Evolutionary conservation across 2,888 invertebrate species (phyloP).

Genomic region (Altica lythri): DNA sequence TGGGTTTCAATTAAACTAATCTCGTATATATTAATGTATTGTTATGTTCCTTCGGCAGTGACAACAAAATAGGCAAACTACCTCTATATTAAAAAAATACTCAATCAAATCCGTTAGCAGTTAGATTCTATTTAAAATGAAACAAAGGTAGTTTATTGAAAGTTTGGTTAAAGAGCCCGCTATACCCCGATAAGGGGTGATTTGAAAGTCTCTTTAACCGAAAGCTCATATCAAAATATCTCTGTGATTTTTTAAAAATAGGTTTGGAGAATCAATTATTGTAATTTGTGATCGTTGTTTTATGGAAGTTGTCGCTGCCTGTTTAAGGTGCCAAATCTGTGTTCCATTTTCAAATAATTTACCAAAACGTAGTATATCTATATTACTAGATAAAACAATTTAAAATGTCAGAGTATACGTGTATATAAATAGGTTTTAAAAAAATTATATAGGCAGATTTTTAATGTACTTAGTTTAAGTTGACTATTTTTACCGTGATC

Average conservation of each 20-base stretch:
- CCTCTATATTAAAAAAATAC: no score
- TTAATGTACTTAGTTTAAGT: no score
- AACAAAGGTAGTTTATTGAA: no score
- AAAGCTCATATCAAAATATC: no score
- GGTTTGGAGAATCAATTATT: background rate
- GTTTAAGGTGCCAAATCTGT: conserved; percentile 32
- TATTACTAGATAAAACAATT: conserved; percentile 22
- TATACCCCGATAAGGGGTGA: no score
- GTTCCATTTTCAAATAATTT: conserved; percentile 26
- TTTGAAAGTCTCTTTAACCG: no score
- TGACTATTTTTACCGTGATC: background rate
- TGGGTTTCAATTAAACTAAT: no score
- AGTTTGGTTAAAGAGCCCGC: no score
- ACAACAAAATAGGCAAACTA: conserved; percentile 11
- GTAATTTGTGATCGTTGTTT: no score
- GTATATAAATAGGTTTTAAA: conserved; percentile 6
- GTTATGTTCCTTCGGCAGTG: conserved; percentile 30
- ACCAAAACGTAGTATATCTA: conserved; percentile 28
- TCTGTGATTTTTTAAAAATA: no score
- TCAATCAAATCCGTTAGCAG: no score
- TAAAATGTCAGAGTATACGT: conserved; percentile 24
- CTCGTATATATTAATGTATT: conserved; percentile 45
- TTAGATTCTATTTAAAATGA: no score
- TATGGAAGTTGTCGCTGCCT: conserved; percentile 27
- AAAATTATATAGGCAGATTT: conserved; percentile 5